Percentiles rank a stretch among this genome's conserved stretches.
Evolutionary conservation across 2,113 vertebrate species (phyloP).

Genomic region (Phrynosoma platyrhinos): DNA sequence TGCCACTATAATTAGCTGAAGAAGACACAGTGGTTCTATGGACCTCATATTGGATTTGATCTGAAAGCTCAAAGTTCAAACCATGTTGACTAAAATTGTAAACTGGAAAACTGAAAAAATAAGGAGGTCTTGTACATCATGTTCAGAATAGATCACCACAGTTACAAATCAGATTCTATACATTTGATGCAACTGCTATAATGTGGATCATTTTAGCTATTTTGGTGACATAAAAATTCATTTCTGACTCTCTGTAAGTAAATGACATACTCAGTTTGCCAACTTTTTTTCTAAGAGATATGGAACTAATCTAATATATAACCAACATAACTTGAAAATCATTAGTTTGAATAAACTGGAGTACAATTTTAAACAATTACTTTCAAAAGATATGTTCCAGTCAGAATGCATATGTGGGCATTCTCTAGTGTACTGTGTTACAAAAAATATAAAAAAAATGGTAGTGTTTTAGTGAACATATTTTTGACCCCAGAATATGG

Average conservation of each 20-base stretch:
- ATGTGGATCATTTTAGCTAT: not conserved
- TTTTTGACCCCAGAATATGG: not conserved
- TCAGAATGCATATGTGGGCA: not conserved
- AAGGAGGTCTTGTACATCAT: too few species aligned
- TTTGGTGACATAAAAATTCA: not conserved
- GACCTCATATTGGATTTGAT: not conserved
- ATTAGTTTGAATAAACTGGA: not conserved
- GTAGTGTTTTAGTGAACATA: not conserved
- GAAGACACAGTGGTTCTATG: not conserved
- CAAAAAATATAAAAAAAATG: not conserved
- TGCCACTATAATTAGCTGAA: not conserved
- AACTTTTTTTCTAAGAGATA: not conserved
- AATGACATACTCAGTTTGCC: constrained; percentile 11
- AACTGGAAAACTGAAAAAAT: not conserved
- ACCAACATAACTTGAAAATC: not conserved
- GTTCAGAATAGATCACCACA: constrained; percentile 2
- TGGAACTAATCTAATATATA: not conserved
- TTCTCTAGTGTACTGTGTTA: not conserved
- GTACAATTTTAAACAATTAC: not conserved
- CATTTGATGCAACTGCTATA: not conserved
- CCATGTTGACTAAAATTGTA: not conserved
- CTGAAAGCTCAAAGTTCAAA: not conserved
- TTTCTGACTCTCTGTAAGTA: constrained; percentile 35
- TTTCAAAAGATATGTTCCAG: not conserved
- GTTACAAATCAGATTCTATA: not conserved